These are phyloP conservation scores for Scrobipalpa atriplicella DNA, from an alignment of 2,888 invertebrate species.

Conservation along the genomic window DNA sequence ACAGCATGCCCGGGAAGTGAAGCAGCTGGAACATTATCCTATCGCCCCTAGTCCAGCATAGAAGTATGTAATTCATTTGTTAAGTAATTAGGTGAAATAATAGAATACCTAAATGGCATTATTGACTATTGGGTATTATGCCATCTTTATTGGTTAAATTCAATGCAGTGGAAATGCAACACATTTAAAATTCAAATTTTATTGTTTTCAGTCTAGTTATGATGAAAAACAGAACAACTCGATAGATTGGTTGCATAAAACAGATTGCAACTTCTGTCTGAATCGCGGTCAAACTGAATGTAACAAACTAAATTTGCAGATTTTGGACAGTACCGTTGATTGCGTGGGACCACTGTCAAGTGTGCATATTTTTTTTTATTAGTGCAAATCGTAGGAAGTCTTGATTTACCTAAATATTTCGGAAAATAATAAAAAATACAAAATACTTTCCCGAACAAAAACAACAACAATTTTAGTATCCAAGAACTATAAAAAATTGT, in stretches of 20 bases:
- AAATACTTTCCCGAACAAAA: too few relatives aligned
- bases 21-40: too few relatives aligned
- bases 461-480: too few relatives aligned
- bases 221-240: conserved; percentile 12
- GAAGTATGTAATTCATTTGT: too few relatives aligned
- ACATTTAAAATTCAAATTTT: background rate
- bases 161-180: background rate
- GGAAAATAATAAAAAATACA: too few relatives aligned
- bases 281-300: conserved; percentile 12
- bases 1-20: too few relatives aligned
- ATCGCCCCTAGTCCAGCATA: too few relatives aligned
- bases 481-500: too few relatives aligned
- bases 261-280: background rate
- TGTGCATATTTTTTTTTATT: background rate
- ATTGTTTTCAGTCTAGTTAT: conserved; percentile 20
- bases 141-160: background rate
- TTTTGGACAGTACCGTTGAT: background rate
- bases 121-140: background rate
- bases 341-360: conserved; percentile 10
- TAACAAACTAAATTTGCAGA: background rate
- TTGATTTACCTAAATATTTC: too few relatives aligned
- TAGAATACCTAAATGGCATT: too few relatives aligned
- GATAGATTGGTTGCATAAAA: conserved; percentile 13
- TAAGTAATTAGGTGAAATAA: too few relatives aligned
- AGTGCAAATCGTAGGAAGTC: too few relatives aligned